A percentile compares a stretch with the other conserved stretches of the same genome.
phyloP scores from a whole-genome alignment of 2,113 vertebrate genomes.

The Hippocampus mohnikei region DNA sequence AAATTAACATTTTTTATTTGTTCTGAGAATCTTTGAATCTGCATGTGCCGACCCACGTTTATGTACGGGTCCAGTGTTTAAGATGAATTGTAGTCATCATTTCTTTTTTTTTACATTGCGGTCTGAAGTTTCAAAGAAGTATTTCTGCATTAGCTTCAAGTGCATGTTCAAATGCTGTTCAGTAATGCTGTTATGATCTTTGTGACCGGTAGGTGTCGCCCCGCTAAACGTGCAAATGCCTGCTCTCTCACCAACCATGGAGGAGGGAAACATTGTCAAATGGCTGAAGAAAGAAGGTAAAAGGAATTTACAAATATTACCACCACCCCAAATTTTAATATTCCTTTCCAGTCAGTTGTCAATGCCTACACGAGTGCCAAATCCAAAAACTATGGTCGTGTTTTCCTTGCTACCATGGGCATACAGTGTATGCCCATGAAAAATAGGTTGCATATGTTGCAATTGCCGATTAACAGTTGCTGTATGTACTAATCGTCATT shows the following conservation, averaged over 20 bases:
- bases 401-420: neutral
- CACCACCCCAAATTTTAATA: neutral
- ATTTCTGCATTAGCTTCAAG: neutral
- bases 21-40: no score
- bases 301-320: slow-evolving; percentile 6
- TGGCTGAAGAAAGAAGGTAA: slow-evolving; percentile 98
- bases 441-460: no score
- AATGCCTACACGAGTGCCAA: neutral
- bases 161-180: neutral
- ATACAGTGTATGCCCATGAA: no score
- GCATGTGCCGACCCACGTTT: no score
- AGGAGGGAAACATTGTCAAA: slow-evolving; percentile 91
- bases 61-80: no score
- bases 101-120: neutral
- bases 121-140: neutral
- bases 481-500: slow-evolving; percentile 7
- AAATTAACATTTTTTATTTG: no score
- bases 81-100: neutral
- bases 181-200: slow-evolving; percentile 18
- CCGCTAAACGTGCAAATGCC: slow-evolving; percentile 90
- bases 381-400: neutral
- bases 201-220: slow-evolving; percentile 75
- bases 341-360: neutral
- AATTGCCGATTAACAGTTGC: neutral
- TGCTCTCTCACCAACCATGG: slow-evolving; percentile 97